Base-by-base conservation (phyloP, 2,888 invertebrate genomes). In the Spodoptera exigua region DNA sequence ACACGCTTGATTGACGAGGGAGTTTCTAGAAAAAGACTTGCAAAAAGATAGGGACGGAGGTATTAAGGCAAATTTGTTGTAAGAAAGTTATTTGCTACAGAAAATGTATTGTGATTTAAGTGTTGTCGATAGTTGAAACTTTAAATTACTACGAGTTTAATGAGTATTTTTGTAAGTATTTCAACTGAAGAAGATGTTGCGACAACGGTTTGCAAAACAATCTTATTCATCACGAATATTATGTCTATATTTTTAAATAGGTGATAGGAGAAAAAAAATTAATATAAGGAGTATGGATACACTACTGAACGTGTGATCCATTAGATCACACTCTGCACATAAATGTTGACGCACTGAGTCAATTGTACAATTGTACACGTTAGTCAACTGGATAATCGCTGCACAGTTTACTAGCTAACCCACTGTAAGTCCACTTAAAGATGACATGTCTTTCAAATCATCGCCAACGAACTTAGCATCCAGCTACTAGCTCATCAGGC, bases 311-410 rank as follows among this genome's bases (percentile, higher is more conserved):
- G 11, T 21, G 16, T 12, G 40, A 2, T n/a, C 14, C n/a, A 13
- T 49, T 60, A 48, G 36, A 41, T 70, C 55, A 70, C 48, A 34
- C 16, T 17, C 12, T 57, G 4, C 35, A 12, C 16, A 27, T 10
- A 32, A 27, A 21, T 17, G 34, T 52, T 45, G 65, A 37, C 45
- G 55, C 34, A 11, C 21, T 16, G 17, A 44, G 36, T 27, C 51
- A 64, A 64, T 67, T 67, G 44, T 35, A 14, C 17, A 27, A 27
- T 27, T 27, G 27, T 27, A 9, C 27, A 52, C 47, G 37, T 40
- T 40, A 41, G 36, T 64, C 57, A 64, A 70, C 47, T 58, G n/a
- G 40, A 65, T 67, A 70, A 67, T 57, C 14, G 71, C 4, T 37
- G 16, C 4, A 39, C 12, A n/a, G 17, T 32, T 13, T 5, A 54